phyloP scores from a whole-genome alignment of 2,888 invertebrate species.

The Diplolepis rosae region DNA sequence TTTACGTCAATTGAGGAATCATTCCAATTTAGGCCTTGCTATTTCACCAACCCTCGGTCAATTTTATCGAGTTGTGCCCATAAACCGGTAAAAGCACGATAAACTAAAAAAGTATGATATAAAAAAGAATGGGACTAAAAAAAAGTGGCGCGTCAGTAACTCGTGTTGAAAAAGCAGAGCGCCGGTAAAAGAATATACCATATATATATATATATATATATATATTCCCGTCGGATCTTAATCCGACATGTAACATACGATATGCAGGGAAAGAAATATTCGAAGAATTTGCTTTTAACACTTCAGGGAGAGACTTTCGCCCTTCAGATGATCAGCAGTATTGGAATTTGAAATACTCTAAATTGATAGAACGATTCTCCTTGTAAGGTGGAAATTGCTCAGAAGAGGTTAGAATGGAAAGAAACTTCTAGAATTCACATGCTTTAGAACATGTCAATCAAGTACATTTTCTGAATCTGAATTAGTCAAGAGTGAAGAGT shows the following conservation, averaged over 20 bases:
- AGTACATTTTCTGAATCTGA: too few relatives aligned
- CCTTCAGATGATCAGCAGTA: not conserved
- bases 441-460: too few relatives aligned
- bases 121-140: slow-evolving; percentile 5
- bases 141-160: slow-evolving; percentile 15
- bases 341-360: not conserved
- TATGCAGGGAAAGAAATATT: slow-evolving; percentile 15
- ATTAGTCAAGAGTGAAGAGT: too few relatives aligned
- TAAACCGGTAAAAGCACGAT: not conserved
- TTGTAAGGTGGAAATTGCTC: not conserved
- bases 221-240: slow-evolving; percentile 19
- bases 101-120: not conserved
- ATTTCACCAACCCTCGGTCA: not conserved
- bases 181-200: not conserved
- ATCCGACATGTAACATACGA: slow-evolving; percentile 19
- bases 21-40: not conserved
- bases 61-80: not conserved
- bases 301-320: slow-evolving; percentile 11
- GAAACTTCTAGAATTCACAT: too few relatives aligned
- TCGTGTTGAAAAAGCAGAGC: not conserved
- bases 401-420: too few relatives aligned
- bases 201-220: not conserved
- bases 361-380: not conserved
- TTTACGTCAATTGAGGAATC: not conserved
- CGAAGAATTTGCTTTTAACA: slow-evolving; percentile 12